phyloP scores from a whole-genome alignment of 2,888 invertebrate genomes.

The Tiliacea aurago region DNA sequence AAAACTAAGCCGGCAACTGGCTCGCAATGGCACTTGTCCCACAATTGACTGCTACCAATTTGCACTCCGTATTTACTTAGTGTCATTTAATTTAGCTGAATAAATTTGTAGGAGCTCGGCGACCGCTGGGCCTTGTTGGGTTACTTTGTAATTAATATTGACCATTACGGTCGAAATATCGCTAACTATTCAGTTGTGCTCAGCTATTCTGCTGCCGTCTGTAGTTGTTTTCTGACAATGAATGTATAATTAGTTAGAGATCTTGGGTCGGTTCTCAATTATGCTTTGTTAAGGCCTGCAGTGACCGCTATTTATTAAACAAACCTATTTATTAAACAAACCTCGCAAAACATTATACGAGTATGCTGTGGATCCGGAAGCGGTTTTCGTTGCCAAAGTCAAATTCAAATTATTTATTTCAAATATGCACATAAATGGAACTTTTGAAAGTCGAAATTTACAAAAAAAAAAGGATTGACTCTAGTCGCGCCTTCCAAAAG shows the following conservation, averaged over 20 bases:
- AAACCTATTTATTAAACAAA: conserved; percentile 42
- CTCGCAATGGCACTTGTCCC: conserved; percentile 67
- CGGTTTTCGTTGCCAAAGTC: no score
- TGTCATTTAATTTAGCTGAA: conserved; percentile 87
- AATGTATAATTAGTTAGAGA: conserved; percentile 64
- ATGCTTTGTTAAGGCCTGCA: conserved; percentile 48
- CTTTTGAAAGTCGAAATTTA: no score
- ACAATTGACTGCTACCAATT: conserved; percentile 77
- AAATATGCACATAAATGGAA: no score
- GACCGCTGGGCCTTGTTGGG: conserved; percentile 64
- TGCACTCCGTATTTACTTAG: conserved; percentile 81
- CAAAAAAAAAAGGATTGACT: no score
- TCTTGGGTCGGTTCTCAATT: conserved; percentile 52
- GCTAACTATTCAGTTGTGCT: conserved; percentile 60
- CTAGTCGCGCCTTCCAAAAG: no score
- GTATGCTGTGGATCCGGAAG: conserved; percentile 18
- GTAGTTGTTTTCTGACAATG: conserved; percentile 60
- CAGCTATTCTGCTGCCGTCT: conserved; percentile 56
- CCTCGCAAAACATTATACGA: conserved; percentile 30
- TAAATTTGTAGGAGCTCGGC: conserved; percentile 72
- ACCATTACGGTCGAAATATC: conserved; percentile 73
- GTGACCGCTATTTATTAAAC: conserved; percentile 39
- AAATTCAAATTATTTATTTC: no score
- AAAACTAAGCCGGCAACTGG: conserved; percentile 75
- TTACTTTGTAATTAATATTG: conserved; percentile 82